These are phyloP conservation scores for Melieria omissa DNA, from an alignment of 2,888 invertebrate species.

Conservation along the genomic window DNA sequence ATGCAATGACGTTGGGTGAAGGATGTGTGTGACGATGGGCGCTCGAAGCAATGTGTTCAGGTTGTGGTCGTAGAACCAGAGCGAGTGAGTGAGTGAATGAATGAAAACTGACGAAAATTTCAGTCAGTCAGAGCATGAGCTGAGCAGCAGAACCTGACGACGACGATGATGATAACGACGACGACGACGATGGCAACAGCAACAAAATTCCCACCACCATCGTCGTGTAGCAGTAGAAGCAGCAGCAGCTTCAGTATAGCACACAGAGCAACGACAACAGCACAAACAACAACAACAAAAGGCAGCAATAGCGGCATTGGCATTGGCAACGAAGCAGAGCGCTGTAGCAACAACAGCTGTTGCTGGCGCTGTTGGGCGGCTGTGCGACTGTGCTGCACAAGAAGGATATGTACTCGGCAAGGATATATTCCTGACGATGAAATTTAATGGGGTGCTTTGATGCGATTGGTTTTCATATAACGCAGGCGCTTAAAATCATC, in stretches of 20 bases:
- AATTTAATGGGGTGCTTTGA: conserved; percentile 69
- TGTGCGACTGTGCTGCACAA: conserved; percentile 2
- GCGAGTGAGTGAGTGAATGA: conserved; percentile 17
- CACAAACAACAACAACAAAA: too few relatives aligned
- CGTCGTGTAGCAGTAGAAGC: neutral
- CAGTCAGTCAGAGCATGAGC: too few relatives aligned
- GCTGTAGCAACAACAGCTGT: conserved; percentile 23
- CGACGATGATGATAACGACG: neutral
- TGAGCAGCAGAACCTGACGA: neutral
- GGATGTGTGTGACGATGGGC: conserved; percentile 30
- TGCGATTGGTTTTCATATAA: conserved; percentile 69
- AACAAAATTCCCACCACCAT: too few relatives aligned
- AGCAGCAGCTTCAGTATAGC: conserved; percentile 7
- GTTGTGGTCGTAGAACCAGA: neutral
- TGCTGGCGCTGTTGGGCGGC: neutral
- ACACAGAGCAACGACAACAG: too few relatives aligned
- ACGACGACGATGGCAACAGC: neutral
- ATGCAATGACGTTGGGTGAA: neutral
- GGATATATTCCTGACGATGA: conserved; percentile 56
- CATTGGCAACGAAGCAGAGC: too few relatives aligned
- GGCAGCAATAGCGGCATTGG: too few relatives aligned
- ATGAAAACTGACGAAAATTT: neutral
- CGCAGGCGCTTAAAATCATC: conserved; percentile 69
- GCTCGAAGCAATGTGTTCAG: conserved; percentile 41
- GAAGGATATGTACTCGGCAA: conserved; percentile 11